Conservation (phyloP, 2,113 vertebrate genomes). For the Ifrita kowaldi region DNA sequence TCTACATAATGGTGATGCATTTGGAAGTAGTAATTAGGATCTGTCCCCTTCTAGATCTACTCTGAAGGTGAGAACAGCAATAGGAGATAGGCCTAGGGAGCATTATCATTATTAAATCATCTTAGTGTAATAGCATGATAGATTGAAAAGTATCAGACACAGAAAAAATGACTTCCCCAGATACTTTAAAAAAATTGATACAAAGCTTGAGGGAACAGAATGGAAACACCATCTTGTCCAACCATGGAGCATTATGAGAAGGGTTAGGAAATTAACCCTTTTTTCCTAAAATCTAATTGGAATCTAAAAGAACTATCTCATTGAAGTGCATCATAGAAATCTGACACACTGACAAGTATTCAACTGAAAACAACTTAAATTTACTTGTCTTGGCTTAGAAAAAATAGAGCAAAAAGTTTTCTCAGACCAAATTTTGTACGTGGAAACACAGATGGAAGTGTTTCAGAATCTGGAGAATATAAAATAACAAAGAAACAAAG, state of each 20-base stretch:
- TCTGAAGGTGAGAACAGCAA: not conserved
- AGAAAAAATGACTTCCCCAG: not conserved
- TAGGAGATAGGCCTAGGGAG: not conserved
- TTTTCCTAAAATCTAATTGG: not conserved
- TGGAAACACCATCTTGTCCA: not conserved
- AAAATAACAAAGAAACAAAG: not conserved
- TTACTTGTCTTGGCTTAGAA: not conserved
- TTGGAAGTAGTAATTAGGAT: not conserved
- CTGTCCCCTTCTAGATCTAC: not conserved
- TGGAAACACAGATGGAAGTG: not conserved
- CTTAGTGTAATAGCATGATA: not conserved
- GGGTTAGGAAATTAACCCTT: not conserved
- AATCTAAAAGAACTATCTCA: not conserved
- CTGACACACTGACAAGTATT: not conserved
- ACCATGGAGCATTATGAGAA: not conserved
- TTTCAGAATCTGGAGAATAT: not conserved
- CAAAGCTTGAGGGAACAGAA: not conserved
- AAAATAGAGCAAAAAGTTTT: not conserved
- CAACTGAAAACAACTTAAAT: not conserved
- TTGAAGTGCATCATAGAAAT: not conserved
- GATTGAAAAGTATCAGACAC: not conserved
- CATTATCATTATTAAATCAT: not conserved
- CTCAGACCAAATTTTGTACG: not conserved
- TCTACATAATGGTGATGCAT: not conserved
- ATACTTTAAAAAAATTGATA: not conserved